Conservation (phyloP, 2,113 vertebrate species). For the Halichoeres trimaculatus region DNA sequence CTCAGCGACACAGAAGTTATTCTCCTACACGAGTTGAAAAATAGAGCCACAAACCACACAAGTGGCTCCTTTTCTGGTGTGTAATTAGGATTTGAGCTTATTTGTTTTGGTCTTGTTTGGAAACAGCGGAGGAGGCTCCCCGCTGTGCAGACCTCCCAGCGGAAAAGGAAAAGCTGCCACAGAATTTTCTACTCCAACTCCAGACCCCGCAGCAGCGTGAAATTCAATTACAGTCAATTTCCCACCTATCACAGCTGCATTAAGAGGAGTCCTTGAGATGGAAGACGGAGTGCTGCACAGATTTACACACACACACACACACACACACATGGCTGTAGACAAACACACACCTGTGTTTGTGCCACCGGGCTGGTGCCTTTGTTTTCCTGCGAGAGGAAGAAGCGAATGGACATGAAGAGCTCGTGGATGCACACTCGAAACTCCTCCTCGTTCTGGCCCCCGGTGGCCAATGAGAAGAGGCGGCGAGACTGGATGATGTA, state of each 20-base stretch:
- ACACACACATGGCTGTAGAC: not conserved
- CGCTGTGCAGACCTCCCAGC: constrained; percentile 47
- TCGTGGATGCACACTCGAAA: constrained; percentile 96
- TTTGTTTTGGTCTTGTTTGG: constrained; percentile 58
- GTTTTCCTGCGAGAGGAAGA: constrained; percentile 97
- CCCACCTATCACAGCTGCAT: constrained; percentile 51
- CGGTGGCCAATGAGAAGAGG: constrained; percentile 94
- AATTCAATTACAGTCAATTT: constrained; percentile 73
- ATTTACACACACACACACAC: constrained; percentile 8
- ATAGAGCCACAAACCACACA: constrained; percentile 13
- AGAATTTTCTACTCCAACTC: constrained; percentile 39
- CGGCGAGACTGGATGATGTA: constrained; percentile 97
- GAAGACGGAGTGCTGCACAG: constrained; percentile 15
- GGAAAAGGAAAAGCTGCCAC: constrained; percentile 44
- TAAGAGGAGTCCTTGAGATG: constrained; percentile 36
- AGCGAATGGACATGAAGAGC: constrained; percentile 97
- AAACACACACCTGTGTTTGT: constrained; percentile 88
- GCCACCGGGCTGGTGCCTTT: constrained; percentile 88
- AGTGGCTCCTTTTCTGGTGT: constrained; percentile 40
- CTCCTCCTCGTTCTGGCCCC: constrained; percentile 97
- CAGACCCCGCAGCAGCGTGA: constrained; percentile 47
- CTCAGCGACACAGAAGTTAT: not conserved
- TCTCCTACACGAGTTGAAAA: not conserved
- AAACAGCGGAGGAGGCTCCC: constrained; percentile 44
- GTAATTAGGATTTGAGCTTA: constrained; percentile 65